Conservation (phyloP, 1,140 invertebrate species). For the Drosophila subpulchrella region DNA sequence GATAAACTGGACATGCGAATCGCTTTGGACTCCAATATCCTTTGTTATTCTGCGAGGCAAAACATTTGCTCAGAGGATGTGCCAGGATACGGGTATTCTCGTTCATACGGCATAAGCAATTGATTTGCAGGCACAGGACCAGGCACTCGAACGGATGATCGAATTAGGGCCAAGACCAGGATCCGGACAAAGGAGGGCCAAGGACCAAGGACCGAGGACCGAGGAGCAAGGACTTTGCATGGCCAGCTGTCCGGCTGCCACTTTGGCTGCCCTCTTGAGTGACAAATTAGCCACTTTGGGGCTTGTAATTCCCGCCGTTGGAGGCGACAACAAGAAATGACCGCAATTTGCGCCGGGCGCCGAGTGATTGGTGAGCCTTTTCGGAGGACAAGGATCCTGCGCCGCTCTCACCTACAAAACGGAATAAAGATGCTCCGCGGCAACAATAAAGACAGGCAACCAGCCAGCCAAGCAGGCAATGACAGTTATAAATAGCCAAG, state of each 20-base stretch:
- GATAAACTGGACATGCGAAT: slow-evolving; percentile 53
- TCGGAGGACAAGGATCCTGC: slow-evolving; percentile 34
- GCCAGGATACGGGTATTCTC: slow-evolving; percentile 45
- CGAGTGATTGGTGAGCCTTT: slow-evolving; percentile 69
- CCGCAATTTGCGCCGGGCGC: slow-evolving; percentile 73
- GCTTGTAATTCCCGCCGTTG: slow-evolving; percentile 56
- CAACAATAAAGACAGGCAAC: slow-evolving; percentile 27
- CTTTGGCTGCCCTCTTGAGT: slow-evolving; percentile 40
- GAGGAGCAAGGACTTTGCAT: slow-evolving; percentile 35
- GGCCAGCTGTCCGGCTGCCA: slow-evolving; percentile 36
- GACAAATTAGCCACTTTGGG: slow-evolving; percentile 81
- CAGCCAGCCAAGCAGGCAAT: slow-evolving; percentile 39
- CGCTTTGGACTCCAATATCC: slow-evolving; percentile 33
- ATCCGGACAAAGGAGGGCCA: neutral
- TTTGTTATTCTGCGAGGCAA: slow-evolving; percentile 53
- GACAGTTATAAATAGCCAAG: slow-evolving; percentile 81
- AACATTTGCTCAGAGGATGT: slow-evolving; percentile 69
- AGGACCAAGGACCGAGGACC: neutral
- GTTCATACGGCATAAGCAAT: slow-evolving; percentile 71
- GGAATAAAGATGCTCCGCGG: slow-evolving; percentile 60
- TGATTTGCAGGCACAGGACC: slow-evolving; percentile 48
- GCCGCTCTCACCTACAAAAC: slow-evolving; percentile 54
- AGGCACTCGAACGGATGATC: slow-evolving; percentile 63
- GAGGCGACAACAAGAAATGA: slow-evolving; percentile 81
- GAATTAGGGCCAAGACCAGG: slow-evolving; percentile 54